Evolutionary conservation across 2,888 invertebrate genomes (phyloP), one percentile per base, ranked within the genome.

Genomic region (Clistopyga incitator): DNA sequence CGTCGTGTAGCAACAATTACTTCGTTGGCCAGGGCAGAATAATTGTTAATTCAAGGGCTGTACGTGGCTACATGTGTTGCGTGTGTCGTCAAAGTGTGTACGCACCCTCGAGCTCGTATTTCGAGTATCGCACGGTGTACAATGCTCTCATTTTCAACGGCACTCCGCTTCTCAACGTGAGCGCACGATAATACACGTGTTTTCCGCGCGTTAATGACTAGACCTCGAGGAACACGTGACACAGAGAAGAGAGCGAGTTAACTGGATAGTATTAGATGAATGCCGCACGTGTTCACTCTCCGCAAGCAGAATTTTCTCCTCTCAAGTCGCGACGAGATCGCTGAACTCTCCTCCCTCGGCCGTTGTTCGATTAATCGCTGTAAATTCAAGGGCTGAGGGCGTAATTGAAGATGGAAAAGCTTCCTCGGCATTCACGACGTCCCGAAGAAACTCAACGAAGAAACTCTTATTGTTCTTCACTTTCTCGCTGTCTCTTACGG

Each of bases 341-440:
- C 67, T 74, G 59, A 34, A 61, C 67, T 68, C 52, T 47, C 61
- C 75, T 29, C 4, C 29, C 56, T 13, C 29, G 15, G 0, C 29
- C 65, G 78, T 75, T 76, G 79, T 79, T 76, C 71, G 82, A 76
- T 79, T 67, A 83, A 83, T 65, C 65, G 65, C 42, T 54, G 52
- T 45, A 71, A 76, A 76, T 76, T 76, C 75, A 70, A 82, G 45
- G 23, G 65, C 79, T 74, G 74, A 64, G 70, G 56, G 50, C 56
- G 75, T 79, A 83, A 79, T 79, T 67, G 70, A 72, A 79, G 65
- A 76, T 75, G 59, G 64, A 59, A n/a, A n/a, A 54, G 38, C 70
- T 34, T 18, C 23, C 10, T 45, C 20, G 45, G 38, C 29, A 71
- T 38, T 64, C 54, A 42, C 68, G 64, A 20, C 47, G 50, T 70